phyloP scores from a whole-genome alignment of 2,888 invertebrate species.

The Pherbina coryleti region DNA sequence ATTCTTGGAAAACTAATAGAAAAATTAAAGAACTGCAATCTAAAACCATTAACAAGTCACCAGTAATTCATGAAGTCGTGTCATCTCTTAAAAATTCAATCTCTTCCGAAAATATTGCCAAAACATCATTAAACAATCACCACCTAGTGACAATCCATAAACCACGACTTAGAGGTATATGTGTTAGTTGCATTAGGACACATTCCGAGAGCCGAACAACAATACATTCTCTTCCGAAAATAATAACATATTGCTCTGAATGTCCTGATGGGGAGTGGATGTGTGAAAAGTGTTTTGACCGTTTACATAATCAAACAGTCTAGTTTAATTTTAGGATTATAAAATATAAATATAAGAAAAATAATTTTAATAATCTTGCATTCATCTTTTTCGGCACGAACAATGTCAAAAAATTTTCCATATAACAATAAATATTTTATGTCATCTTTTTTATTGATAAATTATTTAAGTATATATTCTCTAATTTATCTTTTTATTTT shows the following conservation, averaged over 20 bases:
- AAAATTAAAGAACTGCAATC: not conserved
- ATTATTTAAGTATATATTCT: no score
- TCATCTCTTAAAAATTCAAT: conserved; percentile 42
- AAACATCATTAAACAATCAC: conserved; percentile 60
- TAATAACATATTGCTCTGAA: conserved; percentile 64
- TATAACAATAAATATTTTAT: no score
- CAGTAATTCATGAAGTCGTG: not conserved
- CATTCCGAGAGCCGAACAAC: conserved; percentile 43
- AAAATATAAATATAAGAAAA: not conserved
- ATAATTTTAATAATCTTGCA: not conserved
- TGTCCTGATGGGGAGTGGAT: conserved; percentile 68
- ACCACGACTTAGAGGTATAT: conserved; percentile 64
- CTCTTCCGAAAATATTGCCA: conserved; percentile 59
- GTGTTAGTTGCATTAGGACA: conserved; percentile 65
- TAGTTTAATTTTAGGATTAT: not conserved
- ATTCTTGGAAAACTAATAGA: not conserved
- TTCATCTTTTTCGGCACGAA: no score
- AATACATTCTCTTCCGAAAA: conserved; percentile 53
- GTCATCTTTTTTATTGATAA: no score
- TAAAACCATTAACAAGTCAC: not conserved
- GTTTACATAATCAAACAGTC: conserved; percentile 43
- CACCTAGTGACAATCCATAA: conserved; percentile 61
- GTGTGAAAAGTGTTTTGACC: conserved; percentile 64
- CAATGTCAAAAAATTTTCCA: no score
- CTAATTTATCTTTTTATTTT: no score